Evolutionary conservation across 2,797 vertebrate genomes (phyloP), one percentile per base, ranked within the genome.

Genomic region (Muscicapa striata): DNA sequence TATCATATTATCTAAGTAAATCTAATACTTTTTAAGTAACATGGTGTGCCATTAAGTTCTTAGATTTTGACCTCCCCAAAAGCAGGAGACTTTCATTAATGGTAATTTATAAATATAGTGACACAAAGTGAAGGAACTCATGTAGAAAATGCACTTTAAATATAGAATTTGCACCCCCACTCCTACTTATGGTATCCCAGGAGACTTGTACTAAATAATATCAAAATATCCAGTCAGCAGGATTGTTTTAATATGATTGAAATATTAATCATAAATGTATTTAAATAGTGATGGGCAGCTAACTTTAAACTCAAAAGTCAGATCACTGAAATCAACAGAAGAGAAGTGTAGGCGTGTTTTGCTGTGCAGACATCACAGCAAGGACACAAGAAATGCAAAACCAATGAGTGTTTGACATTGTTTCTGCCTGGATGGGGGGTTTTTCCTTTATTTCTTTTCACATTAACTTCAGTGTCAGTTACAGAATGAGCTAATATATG

Each of bases 401-500:
- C 2, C 11, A 77, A 20, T 8, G 3, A 30, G 5, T 2, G 2
- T 8, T 34, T 81, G 10, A 18, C 22, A 64, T 77, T 46, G 14
- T 34, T 51, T 70, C 48, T 26, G 1, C 17, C 38, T n/a, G 19
- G 4, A 26, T 13, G 6, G 9, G 5, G 3, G 2, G 2, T 1
- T 18, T 29, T 51, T 30, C 21, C 4, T 57, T 55, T 19, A 4
- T 24, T 38, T 69, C 20, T 43, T 54, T 34, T 17, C 2, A 2
- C 6, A 4, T 66, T 46, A 23, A 2, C 2, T 62, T 72, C 36
- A 51, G 7, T n/a, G 23, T 46, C 14, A 30, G 0, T 75, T 48
- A 27, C 22, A 8, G 8, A 72, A 63, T 41, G 5, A 24, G 11
- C 3, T 55, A 54, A 81, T 58, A 46, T 27, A 30, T 8, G 17